These are phyloP conservation scores for Corythoichthys intestinalis DNA, from an alignment of 2,113 vertebrate species.

Conservation along the genomic window DNA sequence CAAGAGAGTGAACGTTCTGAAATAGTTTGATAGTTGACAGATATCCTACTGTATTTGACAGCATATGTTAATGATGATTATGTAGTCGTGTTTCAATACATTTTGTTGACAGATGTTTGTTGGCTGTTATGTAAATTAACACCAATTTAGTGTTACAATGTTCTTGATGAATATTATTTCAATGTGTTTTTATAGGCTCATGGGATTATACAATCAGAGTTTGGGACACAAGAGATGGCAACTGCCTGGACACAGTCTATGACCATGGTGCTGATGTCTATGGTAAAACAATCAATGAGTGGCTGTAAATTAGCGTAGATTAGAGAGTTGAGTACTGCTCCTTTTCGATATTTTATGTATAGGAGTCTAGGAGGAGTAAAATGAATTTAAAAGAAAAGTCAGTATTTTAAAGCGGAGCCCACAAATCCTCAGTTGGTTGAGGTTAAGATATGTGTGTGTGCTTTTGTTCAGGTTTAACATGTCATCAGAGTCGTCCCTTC, in stretches of 20 bases:
- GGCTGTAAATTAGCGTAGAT: too few relatives aligned
- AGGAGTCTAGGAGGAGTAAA: too few relatives aligned
- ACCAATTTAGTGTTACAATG: background rate
- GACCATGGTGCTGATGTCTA: conserved; percentile 98
- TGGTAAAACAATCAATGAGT: conserved; percentile 63
- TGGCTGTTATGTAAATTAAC: background rate
- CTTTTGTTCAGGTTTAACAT: conserved; percentile 81
- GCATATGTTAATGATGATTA: too few relatives aligned
- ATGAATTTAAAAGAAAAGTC: too few relatives aligned
- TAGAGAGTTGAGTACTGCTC: too few relatives aligned
- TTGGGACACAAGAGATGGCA: conserved; percentile 94
- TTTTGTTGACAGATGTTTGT: background rate
- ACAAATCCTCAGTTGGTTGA: background rate
- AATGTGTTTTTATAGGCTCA: conserved; percentile 66
- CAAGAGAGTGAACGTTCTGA: too few relatives aligned
- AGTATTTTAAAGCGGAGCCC: too few relatives aligned
- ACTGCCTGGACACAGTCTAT: conserved; percentile 86
- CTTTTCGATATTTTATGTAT: too few relatives aligned
- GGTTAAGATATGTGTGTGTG: background rate
- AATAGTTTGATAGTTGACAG: too few relatives aligned
- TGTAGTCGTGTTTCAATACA: too few relatives aligned
- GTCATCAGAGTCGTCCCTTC: conserved; percentile 88
- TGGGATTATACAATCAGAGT: conserved; percentile 96
- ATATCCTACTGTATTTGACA: too few relatives aligned
- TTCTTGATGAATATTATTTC: background rate